phyloP scores from a whole-genome alignment of 2,888 invertebrate species.

The Aethes cnicana region DNA sequence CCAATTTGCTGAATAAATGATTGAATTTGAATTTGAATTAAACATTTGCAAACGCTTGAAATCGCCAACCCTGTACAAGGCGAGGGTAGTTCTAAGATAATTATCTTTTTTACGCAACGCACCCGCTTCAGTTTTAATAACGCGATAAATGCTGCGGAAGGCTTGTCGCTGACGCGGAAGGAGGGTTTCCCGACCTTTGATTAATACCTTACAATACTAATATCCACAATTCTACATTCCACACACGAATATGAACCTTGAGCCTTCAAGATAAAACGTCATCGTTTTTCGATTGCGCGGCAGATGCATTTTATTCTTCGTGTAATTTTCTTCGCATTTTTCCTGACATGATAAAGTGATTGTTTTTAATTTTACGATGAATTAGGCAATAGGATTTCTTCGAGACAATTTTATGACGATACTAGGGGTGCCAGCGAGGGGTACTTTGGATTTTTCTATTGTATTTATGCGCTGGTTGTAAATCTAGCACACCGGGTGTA shows the following conservation, averaged over 20 bases:
- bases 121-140: conserved; percentile 77
- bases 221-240: conserved; percentile 41
- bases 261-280: conserved; percentile 9
- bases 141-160: conserved; percentile 80
- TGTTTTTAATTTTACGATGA: conserved; percentile 60
- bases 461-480: conserved; percentile 24
- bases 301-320: conserved; percentile 74
- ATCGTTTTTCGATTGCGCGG: conserved; percentile 58
- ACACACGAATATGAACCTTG: not conserved
- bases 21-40: no score
- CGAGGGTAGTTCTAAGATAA: conserved; percentile 78
- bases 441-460: conserved; percentile 21
- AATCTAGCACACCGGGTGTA: conserved; percentile 24
- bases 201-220: conserved; percentile 69
- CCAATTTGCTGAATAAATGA: no score
- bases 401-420: conserved; percentile 19
- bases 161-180: conserved; percentile 77
- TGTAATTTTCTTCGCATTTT: conserved; percentile 58
- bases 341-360: conserved; percentile 50
- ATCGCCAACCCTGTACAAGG: conserved; percentile 68
- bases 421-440: conserved; percentile 18
- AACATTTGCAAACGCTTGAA: conserved; percentile 3
- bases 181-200: conserved; percentile 61
- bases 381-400: conserved; percentile 24
- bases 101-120: conserved; percentile 80